Conservation (phyloP, 2,797 vertebrate genomes). For the Oryzias dopingdopingensis region DNA sequence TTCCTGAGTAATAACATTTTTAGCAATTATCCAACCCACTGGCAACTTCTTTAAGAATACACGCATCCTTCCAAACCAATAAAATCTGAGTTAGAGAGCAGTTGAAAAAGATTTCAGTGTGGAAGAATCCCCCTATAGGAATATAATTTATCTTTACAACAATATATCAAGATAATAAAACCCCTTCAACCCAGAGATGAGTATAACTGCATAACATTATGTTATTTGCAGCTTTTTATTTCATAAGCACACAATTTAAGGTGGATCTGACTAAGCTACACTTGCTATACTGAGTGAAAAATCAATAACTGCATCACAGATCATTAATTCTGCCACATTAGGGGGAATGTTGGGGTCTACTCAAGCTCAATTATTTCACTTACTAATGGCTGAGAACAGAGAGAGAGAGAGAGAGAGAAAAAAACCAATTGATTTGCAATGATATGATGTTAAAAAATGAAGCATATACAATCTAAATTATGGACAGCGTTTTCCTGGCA, state of each 20-base stretch:
- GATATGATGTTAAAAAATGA: not conserved
- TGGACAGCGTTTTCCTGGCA: conserved; percentile 26
- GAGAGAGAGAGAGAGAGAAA: not conserved
- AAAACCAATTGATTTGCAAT: conserved; percentile 9
- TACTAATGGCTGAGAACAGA: conserved; percentile 16
- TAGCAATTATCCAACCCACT: no score
- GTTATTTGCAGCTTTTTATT: not conserved
- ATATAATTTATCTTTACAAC: no score
- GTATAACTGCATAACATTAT: no score
- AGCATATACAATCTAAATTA: conserved; percentile 9
- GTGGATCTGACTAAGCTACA: conserved; percentile 7
- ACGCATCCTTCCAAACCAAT: no score
- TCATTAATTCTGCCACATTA: conserved; percentile 11
- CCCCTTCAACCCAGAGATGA: no score
- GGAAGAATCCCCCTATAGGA: no score
- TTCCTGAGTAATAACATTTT: no score
- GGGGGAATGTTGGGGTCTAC: not conserved
- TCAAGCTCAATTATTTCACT: conserved; percentile 2
- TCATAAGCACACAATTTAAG: conserved; percentile 18
- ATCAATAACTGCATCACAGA: conserved; percentile 31
- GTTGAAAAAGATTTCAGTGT: no score
- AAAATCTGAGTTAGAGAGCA: no score
- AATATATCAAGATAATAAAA: no score
- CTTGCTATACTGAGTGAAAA: conserved; percentile 15
- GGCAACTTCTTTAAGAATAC: no score